Evolutionary conservation across 2,797 vertebrate species (phyloP), one percentile per base, ranked within the genome.

Genomic region (Gastrophryne carolinensis): DNA sequence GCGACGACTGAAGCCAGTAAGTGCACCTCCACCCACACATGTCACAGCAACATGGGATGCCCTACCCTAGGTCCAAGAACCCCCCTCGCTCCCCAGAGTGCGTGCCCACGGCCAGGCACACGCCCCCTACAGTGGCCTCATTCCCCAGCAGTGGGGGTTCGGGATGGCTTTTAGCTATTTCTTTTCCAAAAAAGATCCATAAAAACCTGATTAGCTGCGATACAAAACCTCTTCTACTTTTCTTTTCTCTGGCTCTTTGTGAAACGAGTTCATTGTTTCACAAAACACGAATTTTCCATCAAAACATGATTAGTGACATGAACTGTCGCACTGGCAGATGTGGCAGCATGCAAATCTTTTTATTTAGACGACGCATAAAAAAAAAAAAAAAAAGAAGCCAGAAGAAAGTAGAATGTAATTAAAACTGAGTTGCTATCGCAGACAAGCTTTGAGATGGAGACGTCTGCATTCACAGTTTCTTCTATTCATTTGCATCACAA

Each of bases 401-500:
- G 34, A 39, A 30, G 41, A 50, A 72, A 72, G 61, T 66, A 53
- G 60, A 66, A 72, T 78, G 72, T 78, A 78, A 72, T 72, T 78
- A 65, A 72, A 66, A 66, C 52, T 52, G 41, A 32, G 19, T 32
- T 21, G 52, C 52, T 58, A 78, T 71, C 52, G 53, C 41, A 78
- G 68, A 62, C 57, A 44, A 71, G 53, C 34, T 50, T 66, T 66
- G 52, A 72, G 41, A 72, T 72, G 37, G 60, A 72, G 61, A 57
- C 61, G 66, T 72, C 68, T 72, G 61, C 34, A 72, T 78, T 72
- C 56, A 72, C 41, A 66, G 68, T 65, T 66, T 64, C 67, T 47
- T 15, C 62, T 72, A 63, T 65, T 39, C 53, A 78, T 78, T 66
- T 72, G 68, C 75, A 78, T 78, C 75, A 72, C 68, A 72, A 78